A percentile compares a stretch with the other conserved stretches of the same genome.
These are phyloP conservation scores for Myiozetetes cayanensis DNA, from an alignment of 2,113 vertebrate species.

Conservation along the genomic window DNA sequence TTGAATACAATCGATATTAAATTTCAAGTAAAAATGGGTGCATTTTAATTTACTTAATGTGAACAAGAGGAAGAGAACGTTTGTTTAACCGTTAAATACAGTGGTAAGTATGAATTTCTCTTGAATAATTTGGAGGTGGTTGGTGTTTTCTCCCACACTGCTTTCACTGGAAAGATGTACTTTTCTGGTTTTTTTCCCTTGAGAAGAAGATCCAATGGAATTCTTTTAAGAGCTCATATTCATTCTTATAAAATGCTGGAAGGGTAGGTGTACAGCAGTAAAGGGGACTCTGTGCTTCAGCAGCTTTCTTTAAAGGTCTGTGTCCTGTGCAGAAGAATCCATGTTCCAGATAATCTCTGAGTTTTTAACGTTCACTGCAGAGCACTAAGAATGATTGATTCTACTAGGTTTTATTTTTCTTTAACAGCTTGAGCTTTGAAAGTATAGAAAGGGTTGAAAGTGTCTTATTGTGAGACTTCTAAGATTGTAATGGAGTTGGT, in stretches of 20 bases:
- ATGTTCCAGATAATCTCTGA: neutral
- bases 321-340: neutral
- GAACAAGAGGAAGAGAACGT: neutral
- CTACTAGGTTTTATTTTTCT: neutral
- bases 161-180: neutral
- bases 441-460: neutral
- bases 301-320: neutral
- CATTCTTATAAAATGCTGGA: neutral
- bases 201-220: neutral
- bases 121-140: neutral
- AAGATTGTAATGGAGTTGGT: neutral
- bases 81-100: neutral
- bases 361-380: neutral
- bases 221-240: neutral
- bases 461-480: neutral
- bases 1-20: neutral
- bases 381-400: neutral
- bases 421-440: neutral
- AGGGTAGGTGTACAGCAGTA: neutral
- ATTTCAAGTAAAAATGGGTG: neutral
- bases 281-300: neutral
- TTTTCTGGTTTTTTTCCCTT: neutral
- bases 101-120: conserved; percentile 29
- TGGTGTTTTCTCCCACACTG: neutral
- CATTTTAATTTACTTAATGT: neutral